phyloP scores from a whole-genome alignment of 2,797 vertebrate genomes.

The Varecia variegata region DNA sequence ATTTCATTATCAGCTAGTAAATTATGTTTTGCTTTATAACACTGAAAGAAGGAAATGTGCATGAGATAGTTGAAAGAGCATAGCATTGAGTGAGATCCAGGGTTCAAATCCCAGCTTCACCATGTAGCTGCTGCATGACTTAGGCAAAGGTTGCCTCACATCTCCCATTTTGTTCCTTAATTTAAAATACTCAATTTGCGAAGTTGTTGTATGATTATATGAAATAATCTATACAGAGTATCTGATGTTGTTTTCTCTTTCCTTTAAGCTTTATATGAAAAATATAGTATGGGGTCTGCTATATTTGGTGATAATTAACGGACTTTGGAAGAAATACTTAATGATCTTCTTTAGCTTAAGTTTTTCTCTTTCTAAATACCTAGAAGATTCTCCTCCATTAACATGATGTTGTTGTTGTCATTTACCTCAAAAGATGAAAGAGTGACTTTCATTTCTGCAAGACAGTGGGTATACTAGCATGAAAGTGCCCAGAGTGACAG shows the following conservation, averaged over 20 bases:
- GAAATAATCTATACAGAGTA: background rate
- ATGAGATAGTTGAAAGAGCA: background rate
- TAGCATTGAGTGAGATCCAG: background rate
- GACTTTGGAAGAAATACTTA: background rate
- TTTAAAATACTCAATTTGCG: background rate
- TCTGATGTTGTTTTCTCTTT: background rate
- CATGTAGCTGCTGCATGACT: background rate
- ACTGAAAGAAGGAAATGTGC: background rate
- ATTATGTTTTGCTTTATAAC: background rate
- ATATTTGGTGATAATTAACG: background rate
- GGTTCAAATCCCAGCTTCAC: background rate
- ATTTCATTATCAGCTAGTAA: background rate
- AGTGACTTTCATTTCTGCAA: background rate
- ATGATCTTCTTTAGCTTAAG: background rate
- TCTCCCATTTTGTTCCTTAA: background rate
- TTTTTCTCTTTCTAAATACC: background rate
- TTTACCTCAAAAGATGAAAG: background rate
- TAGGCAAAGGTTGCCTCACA: background rate
- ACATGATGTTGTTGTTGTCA: background rate
- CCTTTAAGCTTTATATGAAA: background rate
- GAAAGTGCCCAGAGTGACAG: background rate
- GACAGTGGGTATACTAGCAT: background rate
- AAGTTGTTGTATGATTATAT: background rate
- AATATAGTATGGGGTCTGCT: background rate
- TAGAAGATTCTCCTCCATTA: background rate